Conservation (phyloP, 30 jellyfish, hydroid and myxozoan species). For the Chrysaora quinquecirrha region DNA sequence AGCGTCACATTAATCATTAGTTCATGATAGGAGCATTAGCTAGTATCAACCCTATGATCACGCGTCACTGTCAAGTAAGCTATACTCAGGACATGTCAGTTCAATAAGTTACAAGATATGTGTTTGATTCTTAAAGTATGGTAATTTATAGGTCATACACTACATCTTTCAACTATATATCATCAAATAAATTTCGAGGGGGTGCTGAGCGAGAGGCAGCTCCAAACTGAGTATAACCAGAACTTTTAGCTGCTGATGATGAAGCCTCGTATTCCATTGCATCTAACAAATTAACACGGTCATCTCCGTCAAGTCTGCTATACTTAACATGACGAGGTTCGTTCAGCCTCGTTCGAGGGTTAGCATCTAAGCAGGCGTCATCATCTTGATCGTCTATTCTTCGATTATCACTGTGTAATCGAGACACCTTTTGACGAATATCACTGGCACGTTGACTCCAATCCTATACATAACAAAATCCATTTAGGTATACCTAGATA, state of each 20-base stretch:
- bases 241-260: conserved; percentile 19
- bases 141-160: no score
- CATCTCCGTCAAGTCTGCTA: conserved; percentile 55
- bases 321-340: conserved; percentile 58
- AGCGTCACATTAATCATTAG: no score
- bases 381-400: conserved; percentile 58
- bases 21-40: no score
- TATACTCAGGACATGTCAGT: no score
- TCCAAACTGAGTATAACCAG: conserved; percentile 59
- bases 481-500: no score
- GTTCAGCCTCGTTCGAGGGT: conserved; percentile 65
- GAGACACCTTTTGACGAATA: conserved; percentile 38
- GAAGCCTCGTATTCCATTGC: conserved; percentile 63
- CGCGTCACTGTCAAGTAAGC: no score
- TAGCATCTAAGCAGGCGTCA: conserved; percentile 36
- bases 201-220: conserved; percentile 43
- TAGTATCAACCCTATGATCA: no score
- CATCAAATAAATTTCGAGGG: conserved; percentile 70
- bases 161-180: conserved; percentile 10
- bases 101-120: no score
- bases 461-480: no score
- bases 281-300: conserved; percentile 54
- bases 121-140: no score
- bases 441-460: conserved; percentile 81
- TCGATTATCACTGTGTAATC: conserved; percentile 4